Evolutionary conservation across 2,113 vertebrate genomes (phyloP).

Genomic region (Pipra filicauda): DNA sequence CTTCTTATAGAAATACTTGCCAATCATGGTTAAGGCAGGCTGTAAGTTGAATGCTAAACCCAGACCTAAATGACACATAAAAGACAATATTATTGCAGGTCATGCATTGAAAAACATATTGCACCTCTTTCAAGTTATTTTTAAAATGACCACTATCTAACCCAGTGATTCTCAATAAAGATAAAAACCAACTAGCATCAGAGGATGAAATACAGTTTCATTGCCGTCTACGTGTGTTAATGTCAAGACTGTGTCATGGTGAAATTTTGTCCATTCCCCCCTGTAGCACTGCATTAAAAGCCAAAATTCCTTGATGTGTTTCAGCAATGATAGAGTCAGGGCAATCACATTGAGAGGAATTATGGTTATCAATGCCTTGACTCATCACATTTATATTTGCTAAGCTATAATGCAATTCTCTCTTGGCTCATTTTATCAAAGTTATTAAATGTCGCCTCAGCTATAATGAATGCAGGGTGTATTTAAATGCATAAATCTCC

Average conservation of each 20-base stretch:
- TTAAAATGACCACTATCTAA: neutral
- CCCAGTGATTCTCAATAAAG: neutral
- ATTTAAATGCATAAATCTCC: slow-evolving; percentile 28
- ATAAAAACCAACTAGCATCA: neutral
- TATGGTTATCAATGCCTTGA: neutral
- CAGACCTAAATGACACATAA: slow-evolving; percentile 79
- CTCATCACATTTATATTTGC: slow-evolving; percentile 22
- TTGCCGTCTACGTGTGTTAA: neutral
- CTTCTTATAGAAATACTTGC: slow-evolving; percentile 93
- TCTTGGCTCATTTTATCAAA: slow-evolving; percentile 28
- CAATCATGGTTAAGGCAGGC: slow-evolving; percentile 95
- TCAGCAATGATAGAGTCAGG: neutral
- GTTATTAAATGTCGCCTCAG: slow-evolving; percentile 40
- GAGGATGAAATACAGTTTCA: neutral
- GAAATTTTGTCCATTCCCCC: neutral
- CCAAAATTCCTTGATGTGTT: neutral
- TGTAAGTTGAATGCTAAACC: slow-evolving; percentile 98
- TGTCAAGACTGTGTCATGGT: neutral
- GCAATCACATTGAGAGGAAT: neutral
- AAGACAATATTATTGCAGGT: slow-evolving; percentile 32
- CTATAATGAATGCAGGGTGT: neutral
- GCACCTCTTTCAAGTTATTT: neutral
- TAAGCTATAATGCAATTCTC: slow-evolving; percentile 1
- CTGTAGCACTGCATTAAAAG: neutral
- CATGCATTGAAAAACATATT: neutral